Conservation (phyloP, 2,888 invertebrate species). For the Volucella inanis region DNA sequence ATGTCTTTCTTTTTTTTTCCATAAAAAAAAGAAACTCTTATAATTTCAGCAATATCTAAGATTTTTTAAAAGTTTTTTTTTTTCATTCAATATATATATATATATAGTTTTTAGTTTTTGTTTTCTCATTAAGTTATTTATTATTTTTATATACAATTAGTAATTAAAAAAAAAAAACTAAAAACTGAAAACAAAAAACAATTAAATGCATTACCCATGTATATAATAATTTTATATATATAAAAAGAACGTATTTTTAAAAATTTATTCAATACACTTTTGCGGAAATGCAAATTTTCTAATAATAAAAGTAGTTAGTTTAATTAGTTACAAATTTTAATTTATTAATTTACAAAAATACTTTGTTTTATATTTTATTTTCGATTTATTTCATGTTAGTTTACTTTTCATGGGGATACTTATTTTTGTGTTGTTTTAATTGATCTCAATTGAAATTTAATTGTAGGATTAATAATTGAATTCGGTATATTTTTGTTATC, state of each 20-base stretch:
- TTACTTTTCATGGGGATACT: constrained; percentile 34
- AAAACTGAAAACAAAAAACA: constrained; percentile 41
- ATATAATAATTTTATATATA: constrained; percentile 71
- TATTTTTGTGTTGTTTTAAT: constrained; percentile 46
- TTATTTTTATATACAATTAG: constrained; percentile 72
- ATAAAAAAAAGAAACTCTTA: constrained; percentile 54
- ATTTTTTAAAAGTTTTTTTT: constrained; percentile 22
- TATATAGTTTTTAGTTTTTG: constrained; percentile 6
- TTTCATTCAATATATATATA: constrained; percentile 39
- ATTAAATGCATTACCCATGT: constrained; percentile 45
- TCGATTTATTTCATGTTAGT: constrained; percentile 33
- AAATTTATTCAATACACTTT: constrained; percentile 53
- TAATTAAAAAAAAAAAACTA: constrained; percentile 30
- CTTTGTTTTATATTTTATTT: constrained; percentile 38
- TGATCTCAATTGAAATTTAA: constrained; percentile 69
- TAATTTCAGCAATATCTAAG: constrained; percentile 61
- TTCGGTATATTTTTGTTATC: constrained; percentile 73
- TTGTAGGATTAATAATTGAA: constrained; percentile 68
- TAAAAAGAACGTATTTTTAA: constrained; percentile 47
- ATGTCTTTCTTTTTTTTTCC: constrained; percentile 52
- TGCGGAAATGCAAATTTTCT: constrained; percentile 54
- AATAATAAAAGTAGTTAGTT: constrained; percentile 65
- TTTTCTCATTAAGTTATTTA: constrained; percentile 32
- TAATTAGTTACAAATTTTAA: constrained; percentile 63
- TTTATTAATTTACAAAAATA: constrained; percentile 73